A percentile compares a stretch with the other conserved stretches of the same genome.
Conservation (phyloP, 2,113 vertebrate species). For the Indicator indicator region DNA sequence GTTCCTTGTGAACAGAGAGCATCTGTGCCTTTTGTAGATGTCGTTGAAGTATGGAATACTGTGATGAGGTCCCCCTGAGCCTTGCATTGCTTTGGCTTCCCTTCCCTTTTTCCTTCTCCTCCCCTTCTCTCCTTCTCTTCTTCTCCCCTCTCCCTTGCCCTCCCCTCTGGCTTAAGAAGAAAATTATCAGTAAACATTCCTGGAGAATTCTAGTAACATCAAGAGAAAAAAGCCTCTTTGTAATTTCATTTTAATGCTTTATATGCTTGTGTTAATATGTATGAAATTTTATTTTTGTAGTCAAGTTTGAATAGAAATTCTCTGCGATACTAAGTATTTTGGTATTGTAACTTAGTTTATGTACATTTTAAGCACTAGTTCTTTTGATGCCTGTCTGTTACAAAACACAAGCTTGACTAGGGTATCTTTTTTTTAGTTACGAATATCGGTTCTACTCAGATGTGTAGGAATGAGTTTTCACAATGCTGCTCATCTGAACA, state of each 20-base stretch:
- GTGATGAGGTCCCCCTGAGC: rapidly evolving
- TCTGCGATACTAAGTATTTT: background rate
- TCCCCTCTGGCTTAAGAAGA: background rate
- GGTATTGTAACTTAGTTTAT: background rate
- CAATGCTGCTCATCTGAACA: background rate
- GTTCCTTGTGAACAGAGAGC: background rate
- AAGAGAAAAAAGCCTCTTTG: background rate
- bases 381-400: background rate
- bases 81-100: background rate
- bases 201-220: background rate
- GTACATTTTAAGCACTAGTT: background rate
- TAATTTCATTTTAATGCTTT: background rate
- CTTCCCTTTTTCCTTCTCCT: background rate
- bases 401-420: background rate
- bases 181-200: background rate
- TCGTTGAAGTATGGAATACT: background rate
- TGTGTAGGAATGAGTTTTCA: background rate
- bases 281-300: background rate
- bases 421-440: background rate
- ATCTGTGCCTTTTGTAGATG: background rate
- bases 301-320: background rate
- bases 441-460: background rate
- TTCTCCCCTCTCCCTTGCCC: background rate
- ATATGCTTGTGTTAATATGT: background rate
- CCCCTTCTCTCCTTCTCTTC: too few species aligned